Base-by-base conservation (phyloP, 2,797 vertebrate species). In the Amphiprion clarkii region DNA sequence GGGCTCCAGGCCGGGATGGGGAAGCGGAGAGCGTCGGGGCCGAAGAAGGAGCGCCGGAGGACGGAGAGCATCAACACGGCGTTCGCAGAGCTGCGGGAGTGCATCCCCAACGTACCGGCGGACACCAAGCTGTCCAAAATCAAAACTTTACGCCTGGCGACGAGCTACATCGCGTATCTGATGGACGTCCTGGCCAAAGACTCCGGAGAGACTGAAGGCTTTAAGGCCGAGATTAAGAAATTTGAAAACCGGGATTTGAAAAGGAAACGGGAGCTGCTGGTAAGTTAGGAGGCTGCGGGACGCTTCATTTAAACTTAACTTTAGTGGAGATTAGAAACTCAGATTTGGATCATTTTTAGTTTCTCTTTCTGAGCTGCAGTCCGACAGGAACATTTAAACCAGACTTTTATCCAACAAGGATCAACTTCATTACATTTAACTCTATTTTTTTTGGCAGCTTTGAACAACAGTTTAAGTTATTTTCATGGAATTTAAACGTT, bases 11-110 rank as follows among this genome's bases (percentile, higher is more conserved):
- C 94, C 0, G 95, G 95, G 5, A 86, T 95, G 88, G 95, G 93
- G 6, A 92, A 96, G 72, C 86, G 96, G 79, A 94, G 96, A 82
- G 87, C 95, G 53, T 93, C 95, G 0, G 96, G 93, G 53, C 97
- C 97, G 75, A 97, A 97, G 85, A 98, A 98, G 67, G 97, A 98
- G 89, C 91, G 97, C 23, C 92, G 97, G 66, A 90, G 97, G 83
- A 99, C 97, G 0, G 97, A 97, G 88, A 97, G 96, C 91, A 97
- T 97, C 78, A 97, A 97, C 92, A 97, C 96, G n/a, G 96, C 96
- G 0, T 97, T 97, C 86, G 95, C 96, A 0, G 96, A 97, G 82
- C 93, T 97, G 40, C 82, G 96, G 72, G 96, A 97, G 87, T 96
- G 96, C 74, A 97, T 97, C 78, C 96, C 96, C 62, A 97, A 97